Percentiles rank a stretch among this genome's conserved stretches.
Conservation (phyloP, 2,888 invertebrate species). For the Meiosimyza decipiens region DNA sequence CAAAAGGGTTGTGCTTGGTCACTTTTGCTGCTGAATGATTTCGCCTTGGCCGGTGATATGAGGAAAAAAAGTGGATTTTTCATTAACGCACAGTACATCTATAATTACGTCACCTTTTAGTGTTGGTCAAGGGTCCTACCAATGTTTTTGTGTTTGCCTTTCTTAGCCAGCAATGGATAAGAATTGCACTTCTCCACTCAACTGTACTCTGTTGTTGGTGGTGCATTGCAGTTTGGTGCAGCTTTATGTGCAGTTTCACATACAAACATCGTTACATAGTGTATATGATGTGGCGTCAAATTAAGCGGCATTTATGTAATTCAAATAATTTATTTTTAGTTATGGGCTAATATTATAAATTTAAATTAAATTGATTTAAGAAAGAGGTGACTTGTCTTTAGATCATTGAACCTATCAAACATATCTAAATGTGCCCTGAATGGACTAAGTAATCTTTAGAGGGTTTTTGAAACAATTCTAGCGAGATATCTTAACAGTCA, state of each 20-base stretch:
- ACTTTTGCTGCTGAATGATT: too few species aligned
- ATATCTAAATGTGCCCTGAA: too few species aligned
- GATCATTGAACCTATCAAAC: too few species aligned
- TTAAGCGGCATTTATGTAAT: conserved; percentile 22
- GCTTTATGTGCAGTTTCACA: conserved; percentile 4
- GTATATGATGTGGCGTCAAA: background rate
- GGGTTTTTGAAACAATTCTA: too few species aligned
- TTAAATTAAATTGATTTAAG: too few species aligned
- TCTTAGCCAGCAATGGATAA: background rate
- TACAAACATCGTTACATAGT: background rate
- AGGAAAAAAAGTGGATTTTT: conserved; percentile 14
- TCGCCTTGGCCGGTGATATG: too few species aligned
- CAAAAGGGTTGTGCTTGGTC: too few species aligned
- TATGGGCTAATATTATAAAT: too few species aligned
- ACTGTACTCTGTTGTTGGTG: background rate
- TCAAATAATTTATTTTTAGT: background rate
- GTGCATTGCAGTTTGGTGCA: conserved; percentile 6
- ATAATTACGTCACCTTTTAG: conserved; percentile 48
- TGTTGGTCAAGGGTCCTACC: conserved; percentile 45
- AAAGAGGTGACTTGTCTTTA: too few species aligned
- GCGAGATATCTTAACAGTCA: too few species aligned
- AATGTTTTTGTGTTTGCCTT: conserved; percentile 37
- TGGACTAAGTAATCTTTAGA: too few species aligned
- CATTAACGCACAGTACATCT: conserved; percentile 41
- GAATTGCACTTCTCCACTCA: background rate